Evolutionary conservation across 2,888 invertebrate genomes (phyloP).

Genomic region (Mythimna albipuncta): DNA sequence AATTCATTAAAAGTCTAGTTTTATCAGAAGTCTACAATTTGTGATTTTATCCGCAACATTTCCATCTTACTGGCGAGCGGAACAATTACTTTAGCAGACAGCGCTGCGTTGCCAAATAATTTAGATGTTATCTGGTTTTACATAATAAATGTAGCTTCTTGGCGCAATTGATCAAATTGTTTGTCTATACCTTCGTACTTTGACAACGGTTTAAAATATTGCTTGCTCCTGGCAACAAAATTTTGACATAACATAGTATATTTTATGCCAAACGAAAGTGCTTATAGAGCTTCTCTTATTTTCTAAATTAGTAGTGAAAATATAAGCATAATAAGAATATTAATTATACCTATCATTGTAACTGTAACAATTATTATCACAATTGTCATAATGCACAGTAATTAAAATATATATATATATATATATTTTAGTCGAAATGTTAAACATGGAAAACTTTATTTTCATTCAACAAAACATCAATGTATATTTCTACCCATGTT

Average conservation of each 20-base stretch:
- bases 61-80: constrained; percentile 51
- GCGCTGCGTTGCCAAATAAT: constrained; percentile 50
- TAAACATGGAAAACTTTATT: no score
- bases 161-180: constrained; percentile 37
- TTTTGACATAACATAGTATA: not conserved
- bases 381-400: no score
- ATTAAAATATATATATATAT: no score
- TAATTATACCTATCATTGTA: no score
- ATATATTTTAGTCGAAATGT: no score
- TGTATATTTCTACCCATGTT: no score
- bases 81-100: constrained; percentile 52
- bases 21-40: constrained; percentile 41
- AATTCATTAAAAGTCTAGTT: constrained; percentile 8
- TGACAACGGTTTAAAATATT: not conserved
- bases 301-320: no score
- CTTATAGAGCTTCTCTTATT: no score
- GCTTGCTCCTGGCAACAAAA: not conserved
- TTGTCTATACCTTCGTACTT: constrained; percentile 10
- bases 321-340: no score
- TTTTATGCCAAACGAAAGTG: no score
- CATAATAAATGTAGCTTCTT: constrained; percentile 21
- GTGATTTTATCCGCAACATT: constrained; percentile 33
- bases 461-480: no score
- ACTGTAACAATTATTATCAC: no score
- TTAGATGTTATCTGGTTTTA: constrained; percentile 42